phyloP scores from a whole-genome alignment of 2,888 invertebrate species.

The Erebia palarica region DNA sequence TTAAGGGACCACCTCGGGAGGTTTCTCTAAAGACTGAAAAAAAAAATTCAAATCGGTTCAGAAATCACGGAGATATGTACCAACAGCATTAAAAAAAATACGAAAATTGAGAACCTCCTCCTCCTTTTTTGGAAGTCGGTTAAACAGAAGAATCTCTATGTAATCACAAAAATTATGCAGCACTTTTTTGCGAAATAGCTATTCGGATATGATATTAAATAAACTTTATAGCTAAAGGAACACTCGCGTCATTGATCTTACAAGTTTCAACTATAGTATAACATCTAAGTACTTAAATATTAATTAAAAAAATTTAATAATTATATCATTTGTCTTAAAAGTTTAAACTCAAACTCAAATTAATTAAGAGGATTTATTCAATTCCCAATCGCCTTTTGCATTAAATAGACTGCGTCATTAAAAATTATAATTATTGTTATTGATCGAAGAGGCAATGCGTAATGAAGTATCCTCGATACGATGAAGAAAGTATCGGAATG shows the following conservation, averaged over 20 bases:
- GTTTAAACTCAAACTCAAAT: too few species aligned
- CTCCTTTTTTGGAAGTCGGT: too few species aligned
- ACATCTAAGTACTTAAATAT: background rate
- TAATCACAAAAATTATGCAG: background rate
- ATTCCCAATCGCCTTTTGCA: background rate
- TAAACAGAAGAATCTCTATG: too few species aligned
- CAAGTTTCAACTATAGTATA: background rate
- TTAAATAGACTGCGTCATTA: constrained; percentile 13
- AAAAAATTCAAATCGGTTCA: too few species aligned
- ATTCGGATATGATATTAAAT: background rate
- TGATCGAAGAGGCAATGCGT: background rate
- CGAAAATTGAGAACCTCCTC: too few species aligned
- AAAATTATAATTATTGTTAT: constrained; percentile 10
- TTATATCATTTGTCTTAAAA: too few species aligned
- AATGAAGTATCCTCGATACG: background rate
- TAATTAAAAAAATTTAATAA: too few species aligned
- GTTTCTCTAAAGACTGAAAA: too few species aligned
- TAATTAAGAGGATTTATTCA: too few species aligned
- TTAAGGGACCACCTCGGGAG: too few species aligned
- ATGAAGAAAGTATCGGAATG: background rate
- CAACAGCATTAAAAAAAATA: too few species aligned
- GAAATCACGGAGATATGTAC: too few species aligned
- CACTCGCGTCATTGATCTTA: background rate
- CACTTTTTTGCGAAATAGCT: background rate
- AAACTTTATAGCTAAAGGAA: background rate